Evolutionary conservation across 2,797 vertebrate species (phyloP).

Genomic region (Vireo griseus): DNA sequence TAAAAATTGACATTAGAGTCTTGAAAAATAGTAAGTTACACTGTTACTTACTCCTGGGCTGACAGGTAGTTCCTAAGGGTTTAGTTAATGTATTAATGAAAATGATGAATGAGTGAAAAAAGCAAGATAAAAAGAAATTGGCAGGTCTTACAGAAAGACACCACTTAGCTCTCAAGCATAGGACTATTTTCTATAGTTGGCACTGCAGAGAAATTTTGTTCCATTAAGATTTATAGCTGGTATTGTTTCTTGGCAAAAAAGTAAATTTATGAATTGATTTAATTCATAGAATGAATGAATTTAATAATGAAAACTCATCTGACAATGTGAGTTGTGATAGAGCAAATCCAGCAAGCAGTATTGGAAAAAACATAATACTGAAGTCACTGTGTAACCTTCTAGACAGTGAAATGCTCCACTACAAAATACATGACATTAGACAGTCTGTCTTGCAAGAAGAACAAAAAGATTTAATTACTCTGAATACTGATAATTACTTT

Average conservation of each 20-base stretch:
- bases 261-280: not conserved
- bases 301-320: not conserved
- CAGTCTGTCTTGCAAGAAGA: not conserved
- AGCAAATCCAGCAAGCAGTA: not conserved
- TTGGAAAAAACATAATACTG: not conserved
- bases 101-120: not conserved
- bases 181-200: not conserved
- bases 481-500: not conserved
- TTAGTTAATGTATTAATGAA: constrained; percentile 16
- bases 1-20: not conserved
- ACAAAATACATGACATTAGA: not conserved
- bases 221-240: not conserved
- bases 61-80: not conserved
- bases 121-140: not conserved
- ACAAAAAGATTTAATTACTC: not conserved
- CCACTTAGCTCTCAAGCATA: not conserved
- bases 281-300: not conserved
- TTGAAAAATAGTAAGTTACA: not conserved
- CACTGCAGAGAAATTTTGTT: not conserved
- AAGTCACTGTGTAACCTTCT: not conserved
- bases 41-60: not conserved
- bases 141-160: not conserved
- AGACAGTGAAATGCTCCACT: not conserved
- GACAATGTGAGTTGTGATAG: not conserved
- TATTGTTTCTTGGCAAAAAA: not conserved